These are phyloP conservation scores for Drosophila kambysellisi DNA, from an alignment of 2,888 invertebrate species.

Conservation along the genomic window DNA sequence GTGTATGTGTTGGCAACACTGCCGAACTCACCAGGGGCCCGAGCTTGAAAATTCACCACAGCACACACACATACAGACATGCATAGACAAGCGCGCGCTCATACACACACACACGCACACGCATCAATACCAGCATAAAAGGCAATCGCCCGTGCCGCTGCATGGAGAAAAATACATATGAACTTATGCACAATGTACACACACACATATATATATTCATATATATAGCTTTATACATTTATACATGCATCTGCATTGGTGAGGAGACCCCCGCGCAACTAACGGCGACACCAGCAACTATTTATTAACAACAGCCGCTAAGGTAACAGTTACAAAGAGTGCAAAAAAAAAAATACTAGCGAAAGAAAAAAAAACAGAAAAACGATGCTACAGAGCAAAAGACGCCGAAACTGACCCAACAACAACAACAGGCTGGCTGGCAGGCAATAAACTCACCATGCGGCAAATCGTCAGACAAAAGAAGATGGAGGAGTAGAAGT, in stretches of 20 bases:
- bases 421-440: slow-evolving; percentile 54
- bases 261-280: slow-evolving; percentile 39
- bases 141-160: slow-evolving; percentile 66
- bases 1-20: slow-evolving; percentile 61
- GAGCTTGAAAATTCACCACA: slow-evolving; percentile 49
- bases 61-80: slow-evolving; percentile 24
- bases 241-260: slow-evolving; percentile 37
- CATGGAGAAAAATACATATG: slow-evolving; percentile 69
- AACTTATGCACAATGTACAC: slow-evolving; percentile 44
- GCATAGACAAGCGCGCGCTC: slow-evolving; percentile 10
- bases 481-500: slow-evolving; percentile 77
- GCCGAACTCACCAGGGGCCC: slow-evolving; percentile 48
- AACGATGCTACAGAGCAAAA: slow-evolving; percentile 36
- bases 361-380: slow-evolving; percentile 27
- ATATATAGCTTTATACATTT: slow-evolving; percentile 10
- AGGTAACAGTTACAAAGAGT: slow-evolving; percentile 42
- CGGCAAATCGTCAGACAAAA: slow-evolving; percentile 80
- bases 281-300: slow-evolving; percentile 40
- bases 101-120: slow-evolving; percentile 13
- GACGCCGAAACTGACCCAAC: slow-evolving; percentile 74
- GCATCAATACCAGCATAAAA: slow-evolving; percentile 39
- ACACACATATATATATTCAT: slow-evolving; percentile 7
- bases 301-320: slow-evolving; percentile 19
- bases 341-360: slow-evolving; percentile 19
- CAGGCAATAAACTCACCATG: slow-evolving; percentile 74